These are phyloP conservation scores for Diplosoma virens DNA, from an alignment of 23 tunicate genomes.

Conservation along the genomic window DNA sequence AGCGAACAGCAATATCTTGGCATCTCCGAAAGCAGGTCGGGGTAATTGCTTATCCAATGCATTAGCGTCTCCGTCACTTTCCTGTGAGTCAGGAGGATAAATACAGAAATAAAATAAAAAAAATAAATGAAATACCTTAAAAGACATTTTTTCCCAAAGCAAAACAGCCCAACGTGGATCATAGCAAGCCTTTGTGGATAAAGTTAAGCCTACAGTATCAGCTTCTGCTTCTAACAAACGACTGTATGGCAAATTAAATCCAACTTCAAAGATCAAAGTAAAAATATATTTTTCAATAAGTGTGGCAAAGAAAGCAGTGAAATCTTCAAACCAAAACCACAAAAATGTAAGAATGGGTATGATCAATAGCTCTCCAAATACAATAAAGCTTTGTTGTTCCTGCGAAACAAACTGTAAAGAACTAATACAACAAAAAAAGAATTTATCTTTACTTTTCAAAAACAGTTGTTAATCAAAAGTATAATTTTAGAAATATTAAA, in stretches of 20 bases:
- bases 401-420: slow-evolving; percentile 12
- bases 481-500: too few species aligned
- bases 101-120: not conserved
- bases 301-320: slow-evolving; percentile 57
- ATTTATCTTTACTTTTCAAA: too few species aligned
- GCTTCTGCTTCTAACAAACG: slow-evolving; percentile 80
- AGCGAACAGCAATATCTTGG: too few species aligned
- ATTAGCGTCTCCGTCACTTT: too few species aligned
- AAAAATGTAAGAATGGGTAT: slow-evolving; percentile 72
- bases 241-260: slow-evolving; percentile 80
- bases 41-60: too few species aligned
- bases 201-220: slow-evolving; percentile 67
- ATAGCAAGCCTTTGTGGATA: slow-evolving; percentile 76
- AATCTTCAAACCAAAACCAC: slow-evolving; percentile 85
- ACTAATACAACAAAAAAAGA: not conserved
- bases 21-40: too few species aligned
- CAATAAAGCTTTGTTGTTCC: slow-evolving; percentile 89
- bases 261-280: slow-evolving; percentile 65
- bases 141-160: slow-evolving; percentile 84
- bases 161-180: slow-evolving; percentile 91
- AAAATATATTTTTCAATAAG: slow-evolving; percentile 47
- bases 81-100: too few species aligned
- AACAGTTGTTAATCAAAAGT: too few species aligned
- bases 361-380: slow-evolving; percentile 70
- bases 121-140: too few species aligned